Evolutionary conservation across 2,888 invertebrate species (phyloP).

Genomic region (Drosophila yooni): DNA sequence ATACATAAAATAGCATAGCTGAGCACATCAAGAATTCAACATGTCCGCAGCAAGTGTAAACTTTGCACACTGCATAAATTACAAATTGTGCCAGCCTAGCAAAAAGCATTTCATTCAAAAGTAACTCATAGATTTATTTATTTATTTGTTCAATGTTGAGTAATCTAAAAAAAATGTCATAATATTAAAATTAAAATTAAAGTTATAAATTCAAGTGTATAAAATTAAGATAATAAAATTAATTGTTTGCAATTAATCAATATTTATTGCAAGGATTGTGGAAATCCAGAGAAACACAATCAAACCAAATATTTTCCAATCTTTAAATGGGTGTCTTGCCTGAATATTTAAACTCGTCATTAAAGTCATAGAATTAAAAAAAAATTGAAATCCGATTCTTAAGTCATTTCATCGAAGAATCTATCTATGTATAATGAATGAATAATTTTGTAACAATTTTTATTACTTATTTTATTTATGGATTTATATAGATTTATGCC

Average conservation of each 20-base stretch:
- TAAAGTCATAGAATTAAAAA: neutral
- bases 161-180: neutral
- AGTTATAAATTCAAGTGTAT: neutral
- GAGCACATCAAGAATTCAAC: constrained; percentile 31
- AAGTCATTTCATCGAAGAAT: neutral
- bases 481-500: neutral
- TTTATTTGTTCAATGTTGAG: neutral
- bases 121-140: neutral
- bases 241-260: neutral
- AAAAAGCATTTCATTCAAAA: constrained; percentile 31
- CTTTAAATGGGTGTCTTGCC: too few relatives aligned
- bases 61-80: constrained; percentile 39
- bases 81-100: constrained; percentile 38
- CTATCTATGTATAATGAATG: neutral
- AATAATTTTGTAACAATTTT: neutral
- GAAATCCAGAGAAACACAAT: neutral
- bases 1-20: constrained; percentile 29
- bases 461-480: neutral
- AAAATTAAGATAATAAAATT: neutral
- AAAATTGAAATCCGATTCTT: neutral
- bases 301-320: neutral
- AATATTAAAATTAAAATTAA: neutral
- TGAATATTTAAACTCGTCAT: neutral
- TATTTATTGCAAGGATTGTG: neutral
- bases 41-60: constrained; percentile 38